A percentile compares a stretch with the other conserved stretches of the same genome.
phyloP scores from a whole-genome alignment of 2,113 vertebrate genomes.

The Recurvirostra avosetta region DNA sequence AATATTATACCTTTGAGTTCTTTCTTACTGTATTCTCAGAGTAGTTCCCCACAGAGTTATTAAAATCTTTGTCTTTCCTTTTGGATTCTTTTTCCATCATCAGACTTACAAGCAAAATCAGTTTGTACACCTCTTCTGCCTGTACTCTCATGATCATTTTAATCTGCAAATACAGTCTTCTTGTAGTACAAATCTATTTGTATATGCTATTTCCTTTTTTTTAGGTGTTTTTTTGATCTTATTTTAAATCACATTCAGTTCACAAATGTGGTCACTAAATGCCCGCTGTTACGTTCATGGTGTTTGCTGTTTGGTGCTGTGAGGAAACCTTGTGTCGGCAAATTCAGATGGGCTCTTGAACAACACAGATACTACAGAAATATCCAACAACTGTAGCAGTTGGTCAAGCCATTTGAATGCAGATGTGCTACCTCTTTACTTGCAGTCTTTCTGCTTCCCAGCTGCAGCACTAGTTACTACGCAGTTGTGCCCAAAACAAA shows the following conservation, averaged over 20 bases:
- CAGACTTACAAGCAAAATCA: background rate
- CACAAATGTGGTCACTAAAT: background rate
- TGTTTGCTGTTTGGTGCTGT: background rate
- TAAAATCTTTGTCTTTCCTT: background rate
- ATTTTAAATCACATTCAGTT: background rate
- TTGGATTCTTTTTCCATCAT: background rate
- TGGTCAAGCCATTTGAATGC: background rate
- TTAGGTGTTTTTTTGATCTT: background rate
- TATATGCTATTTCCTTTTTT: background rate
- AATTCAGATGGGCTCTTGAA: background rate
- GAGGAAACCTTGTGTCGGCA: background rate
- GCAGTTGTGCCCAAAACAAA: background rate
- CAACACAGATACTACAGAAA: background rate
- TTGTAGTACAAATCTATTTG: background rate
- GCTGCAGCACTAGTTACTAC: background rate
- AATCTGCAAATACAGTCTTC: background rate
- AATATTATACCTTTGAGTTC: background rate
- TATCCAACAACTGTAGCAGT: background rate
- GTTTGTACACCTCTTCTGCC: background rate
- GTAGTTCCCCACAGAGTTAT: background rate
- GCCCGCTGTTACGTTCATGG: accelerated
- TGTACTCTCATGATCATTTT: background rate
- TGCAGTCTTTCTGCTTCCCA: background rate
- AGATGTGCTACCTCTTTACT: background rate
- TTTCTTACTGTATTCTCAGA: background rate